Evolutionary conservation across 2,797 vertebrate species (phyloP), one percentile per base, ranked within the genome.

Genomic region (Holocentrus rufus): DNA sequence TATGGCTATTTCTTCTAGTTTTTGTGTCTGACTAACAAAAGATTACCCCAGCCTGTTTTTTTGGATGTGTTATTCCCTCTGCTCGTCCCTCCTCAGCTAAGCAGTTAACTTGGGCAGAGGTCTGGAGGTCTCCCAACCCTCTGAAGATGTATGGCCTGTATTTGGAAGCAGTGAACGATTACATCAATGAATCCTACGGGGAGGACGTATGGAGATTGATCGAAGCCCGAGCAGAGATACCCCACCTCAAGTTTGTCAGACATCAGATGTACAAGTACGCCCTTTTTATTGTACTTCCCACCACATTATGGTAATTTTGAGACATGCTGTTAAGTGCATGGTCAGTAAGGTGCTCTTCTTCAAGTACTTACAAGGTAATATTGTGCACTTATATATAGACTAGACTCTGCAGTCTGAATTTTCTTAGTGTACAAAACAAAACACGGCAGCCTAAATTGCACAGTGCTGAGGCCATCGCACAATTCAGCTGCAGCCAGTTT

Each of bases 251-350:
- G 85, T 95, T 95, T 58, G 91, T 93, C 70, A 86, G 92, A 2
- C 93, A 94, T 58, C 93, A 94, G 86, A 94, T 94, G 93, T 93
- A 94, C 87, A 94, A 93, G 93, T 94, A 89, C 30, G 92, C 31
- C 20, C 5, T 27, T 27, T n/a, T 4, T 14, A 30, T 53, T 46
- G 0, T 1, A 3, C 58, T 53, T n/a, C 14, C 3, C 13, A 27
- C 25, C 25, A 27, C 25, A 27, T 27, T 27, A 27, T 27, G 25
- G 25, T 27, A 27, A 27, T 27, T 27, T 27, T 27, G 25, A 27
- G 25, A 27, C 25, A 27, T 42, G 39, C 39, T 42, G 13, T 11
- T 42, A 42, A 11, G 7, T 7, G 34, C 34, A 6, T 36, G 34
- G 34, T 7, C 11, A 13, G 2, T 13, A 39, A 5, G 14, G 42